Percentiles rank a stretch among this genome's conserved stretches.
Evolutionary conservation across 2,797 vertebrate genomes (phyloP).

Genomic region (Scleropages formosus): DNA sequence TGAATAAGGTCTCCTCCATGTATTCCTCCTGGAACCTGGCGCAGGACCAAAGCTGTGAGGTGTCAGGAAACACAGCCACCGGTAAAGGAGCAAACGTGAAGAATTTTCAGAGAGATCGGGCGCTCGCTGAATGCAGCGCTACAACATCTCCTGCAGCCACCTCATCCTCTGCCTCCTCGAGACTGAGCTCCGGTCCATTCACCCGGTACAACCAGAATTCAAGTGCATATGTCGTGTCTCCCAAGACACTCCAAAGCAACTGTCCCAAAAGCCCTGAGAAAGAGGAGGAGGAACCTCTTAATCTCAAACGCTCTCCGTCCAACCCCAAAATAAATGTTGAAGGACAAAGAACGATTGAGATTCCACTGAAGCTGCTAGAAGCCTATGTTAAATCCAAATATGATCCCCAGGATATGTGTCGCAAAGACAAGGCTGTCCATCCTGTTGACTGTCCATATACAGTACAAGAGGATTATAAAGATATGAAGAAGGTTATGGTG

Average conservation of each 20-base stretch:
- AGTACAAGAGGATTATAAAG: not conserved
- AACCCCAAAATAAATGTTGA: no score
- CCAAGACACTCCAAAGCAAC: not conserved
- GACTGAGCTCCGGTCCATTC: not conserved
- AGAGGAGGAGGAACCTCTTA: not conserved
- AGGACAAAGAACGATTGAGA: no score
- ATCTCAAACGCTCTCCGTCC: not conserved
- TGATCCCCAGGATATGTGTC: no score
- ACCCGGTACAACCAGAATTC: not conserved
- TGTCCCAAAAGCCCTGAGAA: not conserved
- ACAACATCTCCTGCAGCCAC: not conserved
- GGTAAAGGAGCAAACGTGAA: not conserved
- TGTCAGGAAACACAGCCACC: not conserved
- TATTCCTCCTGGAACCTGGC: not conserved
- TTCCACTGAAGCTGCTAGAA: not conserved
- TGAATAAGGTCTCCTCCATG: constrained; percentile 7
- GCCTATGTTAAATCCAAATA: not conserved
- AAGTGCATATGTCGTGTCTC: not conserved
- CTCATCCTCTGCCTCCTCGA: not conserved
- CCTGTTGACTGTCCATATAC: not conserved
- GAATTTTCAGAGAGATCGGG: not conserved
- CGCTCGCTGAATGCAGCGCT: not conserved
- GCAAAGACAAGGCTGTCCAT: not conserved
- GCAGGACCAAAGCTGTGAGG: not conserved
- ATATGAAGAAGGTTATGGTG: not conserved